phyloP scores from a whole-genome alignment of 2,888 invertebrate genomes.

The Anthophora plumipes region DNA sequence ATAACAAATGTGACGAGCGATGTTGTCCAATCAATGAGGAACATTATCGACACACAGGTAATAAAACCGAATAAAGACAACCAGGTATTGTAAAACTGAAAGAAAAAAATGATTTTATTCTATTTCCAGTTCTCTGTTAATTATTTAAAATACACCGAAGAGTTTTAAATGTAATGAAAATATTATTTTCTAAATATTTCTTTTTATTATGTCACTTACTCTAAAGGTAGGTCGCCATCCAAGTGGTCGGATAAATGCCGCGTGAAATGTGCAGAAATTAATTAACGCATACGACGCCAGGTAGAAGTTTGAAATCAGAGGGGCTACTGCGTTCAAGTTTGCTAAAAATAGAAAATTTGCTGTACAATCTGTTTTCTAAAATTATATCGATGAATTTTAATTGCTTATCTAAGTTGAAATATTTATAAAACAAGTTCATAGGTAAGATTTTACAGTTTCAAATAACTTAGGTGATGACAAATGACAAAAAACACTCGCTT shows the following conservation, averaged over 20 bases:
- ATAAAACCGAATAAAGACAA: conserved; percentile 93
- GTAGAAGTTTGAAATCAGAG: conserved; percentile 97
- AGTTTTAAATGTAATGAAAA: not conserved
- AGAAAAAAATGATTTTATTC: conserved; percentile 58
- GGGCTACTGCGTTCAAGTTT: conserved; percentile 95
- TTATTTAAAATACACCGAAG: not conserved
- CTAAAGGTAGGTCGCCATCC: conserved; percentile 96
- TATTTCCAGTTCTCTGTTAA: conserved; percentile 12
- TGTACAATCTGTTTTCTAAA: not conserved
- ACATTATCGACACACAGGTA: conserved; percentile 95
- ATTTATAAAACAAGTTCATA: too few species aligned
- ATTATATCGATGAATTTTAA: too few species aligned
- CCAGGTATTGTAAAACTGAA: conserved; percentile 97
- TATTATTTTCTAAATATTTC: not conserved
- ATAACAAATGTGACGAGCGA: conserved; percentile 96
- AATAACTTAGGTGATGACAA: too few species aligned
- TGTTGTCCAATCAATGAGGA: conserved; percentile 96
- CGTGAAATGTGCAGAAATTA: conserved; percentile 98
- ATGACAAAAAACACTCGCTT: too few species aligned
- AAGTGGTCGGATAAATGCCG: conserved; percentile 93
- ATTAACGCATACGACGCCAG: conserved; percentile 97
- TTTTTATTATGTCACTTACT: conserved; percentile 85
- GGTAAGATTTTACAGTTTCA: too few species aligned
- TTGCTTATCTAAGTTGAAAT: too few species aligned
- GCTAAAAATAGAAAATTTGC: conserved; percentile 86